phyloP scores from a whole-genome alignment of 1,140 invertebrate genomes.

The Oryctes rhinoceros region DNA sequence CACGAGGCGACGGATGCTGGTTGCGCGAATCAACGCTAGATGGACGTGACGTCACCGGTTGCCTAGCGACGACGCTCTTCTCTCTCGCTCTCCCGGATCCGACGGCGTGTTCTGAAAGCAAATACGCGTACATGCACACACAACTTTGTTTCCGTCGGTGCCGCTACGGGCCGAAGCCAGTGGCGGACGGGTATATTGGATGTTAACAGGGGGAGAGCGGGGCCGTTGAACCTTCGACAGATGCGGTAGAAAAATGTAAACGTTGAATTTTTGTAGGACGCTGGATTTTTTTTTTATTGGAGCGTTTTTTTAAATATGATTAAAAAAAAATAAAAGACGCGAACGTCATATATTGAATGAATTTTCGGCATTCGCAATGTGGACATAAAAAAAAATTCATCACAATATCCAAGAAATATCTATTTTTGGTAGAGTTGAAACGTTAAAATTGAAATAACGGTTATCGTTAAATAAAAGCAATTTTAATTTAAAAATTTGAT shows the following conservation, averaged over 20 bases:
- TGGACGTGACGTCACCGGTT: constrained; percentile 39
- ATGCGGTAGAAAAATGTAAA: constrained; percentile 2
- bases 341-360: no score
- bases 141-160: not conserved
- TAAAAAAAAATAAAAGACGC: no score
- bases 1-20: constrained; percentile 36
- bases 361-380: no score
- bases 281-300: not conserved
- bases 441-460: no score
- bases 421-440: no score
- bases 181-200: not conserved
- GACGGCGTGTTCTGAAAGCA: constrained; percentile 34
- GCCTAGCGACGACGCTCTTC: constrained; percentile 33
- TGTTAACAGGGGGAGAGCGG: not conserved
- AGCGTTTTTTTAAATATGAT: no score
- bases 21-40: constrained; percentile 36
- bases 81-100: constrained; percentile 20
- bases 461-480: no score
- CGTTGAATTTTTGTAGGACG: not conserved
- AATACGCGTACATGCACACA: constrained; percentile 3
- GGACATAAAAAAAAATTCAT: no score
- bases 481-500: no score
- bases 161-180: not conserved
- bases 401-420: no score
- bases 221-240: not conserved